phyloP scores from a whole-genome alignment of 2,888 invertebrate genomes.

The Tyria jacobaeae region DNA sequence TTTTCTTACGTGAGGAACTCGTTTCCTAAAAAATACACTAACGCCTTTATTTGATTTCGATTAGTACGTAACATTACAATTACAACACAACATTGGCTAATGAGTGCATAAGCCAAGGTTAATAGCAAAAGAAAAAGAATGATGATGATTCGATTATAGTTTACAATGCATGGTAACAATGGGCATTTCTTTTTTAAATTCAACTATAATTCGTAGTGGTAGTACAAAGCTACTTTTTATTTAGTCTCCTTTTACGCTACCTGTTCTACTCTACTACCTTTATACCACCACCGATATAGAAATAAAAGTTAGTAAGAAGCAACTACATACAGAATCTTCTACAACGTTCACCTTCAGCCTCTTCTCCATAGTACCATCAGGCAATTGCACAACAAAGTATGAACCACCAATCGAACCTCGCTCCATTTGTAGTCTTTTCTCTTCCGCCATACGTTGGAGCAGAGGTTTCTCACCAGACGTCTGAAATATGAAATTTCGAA shows the following conservation, averaged over 20 bases:
- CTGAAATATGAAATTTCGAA: slow-evolving; percentile 55
- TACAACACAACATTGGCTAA: neutral
- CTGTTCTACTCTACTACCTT: neutral
- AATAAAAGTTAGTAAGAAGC: slow-evolving; percentile 37
- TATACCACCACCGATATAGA: slow-evolving; percentile 20
- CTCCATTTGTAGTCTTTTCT: slow-evolving; percentile 96
- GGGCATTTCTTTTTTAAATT: neutral
- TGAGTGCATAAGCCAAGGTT: neutral
- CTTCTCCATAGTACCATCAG: slow-evolving; percentile 96
- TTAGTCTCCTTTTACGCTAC: neutral
- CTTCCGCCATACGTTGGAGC: slow-evolving; percentile 97
- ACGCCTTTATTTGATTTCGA: neutral
- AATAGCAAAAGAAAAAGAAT: neutral
- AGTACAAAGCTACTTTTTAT: neutral
- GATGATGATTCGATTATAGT: neutral
- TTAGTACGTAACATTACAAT: neutral
- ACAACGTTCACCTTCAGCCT: slow-evolving; percentile 90
- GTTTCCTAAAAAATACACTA: neutral
- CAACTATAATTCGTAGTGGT: neutral
- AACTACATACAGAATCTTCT: slow-evolving; percentile 52
- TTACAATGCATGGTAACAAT: neutral
- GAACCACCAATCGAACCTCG: slow-evolving; percentile 95
- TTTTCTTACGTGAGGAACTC: neutral
- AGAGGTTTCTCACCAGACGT: slow-evolving; percentile 92
- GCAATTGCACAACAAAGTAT: slow-evolving; percentile 94